These are phyloP conservation scores for Columba guinea DNA, from an alignment of 2,797 vertebrate species.

Conservation along the genomic window DNA sequence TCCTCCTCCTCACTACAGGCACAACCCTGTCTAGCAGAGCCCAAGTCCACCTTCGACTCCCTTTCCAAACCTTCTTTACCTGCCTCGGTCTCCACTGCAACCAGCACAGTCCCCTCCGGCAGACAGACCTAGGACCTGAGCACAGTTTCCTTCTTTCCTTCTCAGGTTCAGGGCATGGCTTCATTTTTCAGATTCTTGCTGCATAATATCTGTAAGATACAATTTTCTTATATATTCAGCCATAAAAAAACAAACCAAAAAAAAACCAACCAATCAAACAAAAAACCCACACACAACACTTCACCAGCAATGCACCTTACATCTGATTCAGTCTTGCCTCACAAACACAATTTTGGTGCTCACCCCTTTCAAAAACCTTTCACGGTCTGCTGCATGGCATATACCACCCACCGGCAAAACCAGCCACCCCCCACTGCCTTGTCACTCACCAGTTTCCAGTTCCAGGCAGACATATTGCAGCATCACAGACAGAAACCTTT, in stretches of 20 bases:
- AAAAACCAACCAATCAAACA: no score
- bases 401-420: neutral
- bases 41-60: neutral
- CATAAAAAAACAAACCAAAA: neutral
- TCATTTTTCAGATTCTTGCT: neutral
- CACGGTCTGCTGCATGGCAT: neutral
- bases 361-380: neutral
- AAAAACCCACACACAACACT: no score
- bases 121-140: neutral
- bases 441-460: neutral
- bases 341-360: neutral
- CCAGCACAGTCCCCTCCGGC: fast-evolving
- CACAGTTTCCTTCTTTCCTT: neutral
- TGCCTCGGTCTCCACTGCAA: neutral
- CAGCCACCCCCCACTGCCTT: neutral
- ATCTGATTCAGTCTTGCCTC: neutral
- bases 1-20: neutral
- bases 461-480: neutral
- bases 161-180: neutral
- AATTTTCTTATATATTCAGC: neutral
- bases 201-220: neutral
- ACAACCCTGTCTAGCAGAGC: neutral
- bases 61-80: neutral
- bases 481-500: neutral
- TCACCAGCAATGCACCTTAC: neutral